Conservation (phyloP, 1,140 invertebrate species). For the Trissolcus basalis region DNA sequence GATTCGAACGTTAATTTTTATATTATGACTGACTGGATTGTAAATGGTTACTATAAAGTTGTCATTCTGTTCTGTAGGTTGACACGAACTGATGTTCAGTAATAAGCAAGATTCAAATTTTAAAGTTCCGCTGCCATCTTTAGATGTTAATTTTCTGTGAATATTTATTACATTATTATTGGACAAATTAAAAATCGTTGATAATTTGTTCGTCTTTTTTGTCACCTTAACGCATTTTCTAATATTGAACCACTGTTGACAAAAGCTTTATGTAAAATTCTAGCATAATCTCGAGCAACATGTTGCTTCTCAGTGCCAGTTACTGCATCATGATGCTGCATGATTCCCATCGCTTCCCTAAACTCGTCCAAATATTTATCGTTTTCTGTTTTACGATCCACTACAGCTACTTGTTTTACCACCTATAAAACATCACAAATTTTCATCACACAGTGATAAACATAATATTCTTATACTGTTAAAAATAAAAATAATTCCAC, state of each 20-base stretch:
- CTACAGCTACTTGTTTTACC: slow-evolving; percentile 71
- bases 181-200: too few species aligned
- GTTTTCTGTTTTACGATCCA: slow-evolving; percentile 57
- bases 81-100: slow-evolving; percentile 82
- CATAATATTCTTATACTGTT: not conserved
- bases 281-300: slow-evolving; percentile 91
- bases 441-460: too few species aligned
- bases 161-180: too few species aligned
- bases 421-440: slow-evolving; percentile 55
- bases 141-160: too few species aligned
- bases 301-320: slow-evolving; percentile 94
- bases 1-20: slow-evolving; percentile 81
- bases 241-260: not conserved
- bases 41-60: slow-evolving; percentile 84
- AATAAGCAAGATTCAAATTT: slow-evolving; percentile 79
- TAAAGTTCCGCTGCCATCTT: slow-evolving; percentile 1
- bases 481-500: slow-evolving; percentile 74
- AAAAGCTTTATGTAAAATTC: slow-evolving; percentile 68
- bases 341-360: slow-evolving; percentile 82
- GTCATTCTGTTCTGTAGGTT: slow-evolving; percentile 79
- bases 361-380: slow-evolving; percentile 67
- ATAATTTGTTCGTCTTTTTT: too few species aligned
- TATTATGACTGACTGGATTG: slow-evolving; percentile 85
- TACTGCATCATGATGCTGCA: slow-evolving; percentile 94
- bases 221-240: not conserved